Percentiles rank a stretch among this genome's conserved stretches.
Evolutionary conservation across 2,113 vertebrate species (phyloP).

Genomic region (Amphiprion ocellaris): DNA sequence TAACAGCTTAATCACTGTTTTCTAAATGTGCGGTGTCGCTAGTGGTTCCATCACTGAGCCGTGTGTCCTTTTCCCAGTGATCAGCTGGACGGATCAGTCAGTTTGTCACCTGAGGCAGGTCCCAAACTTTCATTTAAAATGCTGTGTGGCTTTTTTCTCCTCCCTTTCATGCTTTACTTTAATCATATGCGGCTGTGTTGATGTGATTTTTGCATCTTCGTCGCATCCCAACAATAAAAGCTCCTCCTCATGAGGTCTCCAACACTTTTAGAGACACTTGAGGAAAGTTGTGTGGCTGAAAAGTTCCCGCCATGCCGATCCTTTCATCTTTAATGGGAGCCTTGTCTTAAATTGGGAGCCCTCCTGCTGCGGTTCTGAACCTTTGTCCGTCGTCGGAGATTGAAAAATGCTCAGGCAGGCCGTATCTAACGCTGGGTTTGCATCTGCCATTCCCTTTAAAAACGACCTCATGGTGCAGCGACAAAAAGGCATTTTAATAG

Average conservation of each 20-base stretch:
- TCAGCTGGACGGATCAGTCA: not conserved
- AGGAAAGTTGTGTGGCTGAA: conserved; percentile 47
- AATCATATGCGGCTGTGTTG: not conserved
- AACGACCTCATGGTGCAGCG: conserved; percentile 64
- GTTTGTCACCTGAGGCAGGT: conserved; percentile 2
- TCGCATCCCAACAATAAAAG: conserved; percentile 12
- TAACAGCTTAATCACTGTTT: conserved; percentile 47
- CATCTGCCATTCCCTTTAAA: conserved; percentile 58
- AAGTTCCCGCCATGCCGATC: conserved; percentile 35
- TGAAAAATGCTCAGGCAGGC: conserved; percentile 29
- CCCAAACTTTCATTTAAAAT: conserved; percentile 23
- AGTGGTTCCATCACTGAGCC: conserved; percentile 1
- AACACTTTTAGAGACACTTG: conserved; percentile 27
- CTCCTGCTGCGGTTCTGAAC: conserved; percentile 42
- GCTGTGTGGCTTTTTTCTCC: not conserved
- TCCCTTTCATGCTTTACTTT: not conserved
- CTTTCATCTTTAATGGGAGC: conserved; percentile 57
- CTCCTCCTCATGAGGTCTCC: conserved; percentile 9
- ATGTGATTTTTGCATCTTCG: conserved; percentile 8
- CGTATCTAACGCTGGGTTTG: conserved; percentile 37
- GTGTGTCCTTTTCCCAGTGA: not conserved
- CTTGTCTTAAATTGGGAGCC: conserved; percentile 41
- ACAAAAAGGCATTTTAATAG: conserved; percentile 77
- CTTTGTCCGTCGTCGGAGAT: conserved; percentile 34
- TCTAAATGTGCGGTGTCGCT: conserved; percentile 3